Evolutionary conservation across 2,888 invertebrate species (phyloP).

Genomic region (Hartigia nigra): DNA sequence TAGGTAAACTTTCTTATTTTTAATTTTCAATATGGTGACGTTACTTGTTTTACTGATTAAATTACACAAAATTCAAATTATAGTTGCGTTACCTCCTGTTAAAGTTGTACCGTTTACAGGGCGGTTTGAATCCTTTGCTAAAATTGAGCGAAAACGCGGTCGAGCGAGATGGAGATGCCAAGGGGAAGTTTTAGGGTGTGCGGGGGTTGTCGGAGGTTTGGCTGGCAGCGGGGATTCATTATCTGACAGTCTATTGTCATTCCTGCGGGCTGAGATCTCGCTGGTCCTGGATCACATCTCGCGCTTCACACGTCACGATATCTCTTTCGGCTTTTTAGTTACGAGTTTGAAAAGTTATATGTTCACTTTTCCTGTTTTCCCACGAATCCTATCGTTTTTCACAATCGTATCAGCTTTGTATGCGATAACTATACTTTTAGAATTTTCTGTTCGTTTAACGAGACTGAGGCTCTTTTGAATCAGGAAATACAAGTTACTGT

Average conservation of each 20-base stretch:
- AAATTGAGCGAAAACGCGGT: constrained; percentile 14
- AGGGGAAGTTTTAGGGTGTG: constrained; percentile 52
- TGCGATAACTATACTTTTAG: constrained; percentile 3
- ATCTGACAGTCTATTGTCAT: constrained; percentile 63
- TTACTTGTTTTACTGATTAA: neutral
- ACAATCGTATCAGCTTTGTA: constrained; percentile 18
- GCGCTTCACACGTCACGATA: constrained; percentile 34
- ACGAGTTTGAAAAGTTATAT: constrained; percentile 27
- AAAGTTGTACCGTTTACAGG: neutral
- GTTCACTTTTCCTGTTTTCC: constrained; percentile 8
- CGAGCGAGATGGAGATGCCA: constrained; percentile 30
- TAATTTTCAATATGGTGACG: neutral
- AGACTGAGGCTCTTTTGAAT: neutral
- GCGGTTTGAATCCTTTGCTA: neutral
- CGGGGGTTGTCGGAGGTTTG: constrained; percentile 29
- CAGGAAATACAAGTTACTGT: neutral
- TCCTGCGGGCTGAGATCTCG: constrained; percentile 57
- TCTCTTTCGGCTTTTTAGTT: constrained; percentile 32
- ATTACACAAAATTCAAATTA: neutral
- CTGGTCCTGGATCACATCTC: constrained; percentile 43
- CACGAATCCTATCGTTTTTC: constrained; percentile 9
- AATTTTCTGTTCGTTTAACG: neutral
- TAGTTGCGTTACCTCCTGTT: neutral
- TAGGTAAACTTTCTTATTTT: neutral
- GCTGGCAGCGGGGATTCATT: constrained; percentile 58